Base-by-base conservation (phyloP, 2,113 vertebrate genomes). In the Cyrtonyx montezumae region DNA sequence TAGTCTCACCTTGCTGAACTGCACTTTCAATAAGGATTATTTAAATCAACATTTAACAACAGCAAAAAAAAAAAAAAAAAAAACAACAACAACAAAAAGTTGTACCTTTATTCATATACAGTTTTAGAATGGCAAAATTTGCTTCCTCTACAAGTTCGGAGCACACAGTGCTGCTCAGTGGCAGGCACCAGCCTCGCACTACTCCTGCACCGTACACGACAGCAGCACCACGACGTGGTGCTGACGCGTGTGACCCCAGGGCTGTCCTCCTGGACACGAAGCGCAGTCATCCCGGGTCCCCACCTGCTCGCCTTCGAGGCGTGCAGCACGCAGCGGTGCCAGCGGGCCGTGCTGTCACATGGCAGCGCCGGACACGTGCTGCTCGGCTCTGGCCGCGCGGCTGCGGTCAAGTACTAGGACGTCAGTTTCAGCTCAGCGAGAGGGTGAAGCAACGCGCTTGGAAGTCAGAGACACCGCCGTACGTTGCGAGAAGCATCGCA, bases 131-230 rank as follows among this genome's bases (percentile, higher is more conserved):
- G 34, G 23, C 4, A 11, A 6, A 4, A 0, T 43, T 63, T 63
- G 7, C 40, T 59, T 81, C n/a, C 21, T 74, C 77, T 34, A 15
- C 26, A 79, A 37, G 17, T 23, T 48, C 3, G 22, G 14, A 51
- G 17, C 1, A 1, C 11, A 59, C 21, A 30, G 32, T 75, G 3
- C 3, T 28, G 37, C 22, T 25, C 0, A 0, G 13, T 4, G 17
- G 20, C 4, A 62, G 3, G 3, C 23, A 32, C 17, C 28, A 28
- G 17, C 13, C 12, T 30, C 30, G 23, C 25, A 63, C 26, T 4
- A 2, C 32, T 26, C 51, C 19, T 58, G 43, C 28, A 16, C 0
- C 21, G 36, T 37, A 34, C 7, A 15, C 0, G 5, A 53, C 40
- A 63, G 46, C 42, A 34, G 32, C 22, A 13, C 13, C 40, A 34